Evolutionary conservation across 2,113 vertebrate species (phyloP), one percentile per base, ranked within the genome.

Genomic region (Peromyscus polionotus): DNA sequence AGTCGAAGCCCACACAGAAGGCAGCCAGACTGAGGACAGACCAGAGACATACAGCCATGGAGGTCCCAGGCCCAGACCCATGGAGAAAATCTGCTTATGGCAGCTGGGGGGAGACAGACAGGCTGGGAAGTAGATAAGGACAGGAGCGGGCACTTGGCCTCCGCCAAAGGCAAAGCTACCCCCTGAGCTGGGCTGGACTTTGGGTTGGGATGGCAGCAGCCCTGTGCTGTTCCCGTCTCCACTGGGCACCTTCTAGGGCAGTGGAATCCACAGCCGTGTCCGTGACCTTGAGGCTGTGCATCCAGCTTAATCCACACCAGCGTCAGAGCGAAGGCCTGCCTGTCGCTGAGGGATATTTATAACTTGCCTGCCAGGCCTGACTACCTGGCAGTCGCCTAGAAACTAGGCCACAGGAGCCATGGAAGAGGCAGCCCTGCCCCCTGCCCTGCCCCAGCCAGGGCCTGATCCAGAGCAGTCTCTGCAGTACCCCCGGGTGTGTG

Each of bases 281-380:
- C 36, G 45, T 98, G 98, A 97, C 92, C 97, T 97, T 76, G 87
- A 97, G 98, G 76, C 83, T 96, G 67, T 89, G 94, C 89, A 92
- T 67, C 88, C 95, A 31, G 92, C 92, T 90, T 97, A 96, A 98
- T 97, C 96, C 91, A 20, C 91, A 88, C 97, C 97, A 97, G 96
- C 76, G 61, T 92, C 97, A 97, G 92, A 90, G 59, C 12, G 33
- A 95, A 93, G 65, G 26, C 63, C 80, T 95, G 17, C 26, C 93
- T 98, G 96, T 98, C 98, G 91, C 84, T 90, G 4, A 72, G 39
- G 86, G 97, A 84, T 94, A 97, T 98, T 98, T 96, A 97, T 98
- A 97, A 94, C 94, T 84, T 81, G 96, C 87, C 88, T 95, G 93
- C 97, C 68, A 83, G 94, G 70, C 33, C 96, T 54, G 22, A 9